phyloP scores from a whole-genome alignment of 2,113 vertebrate genomes.

The Hymenochirus boettgeri region DNA sequence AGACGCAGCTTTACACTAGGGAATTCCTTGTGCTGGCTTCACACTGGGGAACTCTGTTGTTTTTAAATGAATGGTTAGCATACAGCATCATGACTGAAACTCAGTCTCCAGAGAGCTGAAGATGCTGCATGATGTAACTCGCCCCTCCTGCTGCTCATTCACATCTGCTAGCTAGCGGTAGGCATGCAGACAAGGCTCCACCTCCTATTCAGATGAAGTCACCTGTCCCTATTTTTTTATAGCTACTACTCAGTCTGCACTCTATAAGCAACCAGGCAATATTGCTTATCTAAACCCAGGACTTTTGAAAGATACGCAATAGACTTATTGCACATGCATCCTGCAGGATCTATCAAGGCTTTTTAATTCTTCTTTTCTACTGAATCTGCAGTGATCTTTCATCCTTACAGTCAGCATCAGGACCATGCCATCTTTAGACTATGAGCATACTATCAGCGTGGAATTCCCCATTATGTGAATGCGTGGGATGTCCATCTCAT shows the following conservation, averaged over 20 bases:
- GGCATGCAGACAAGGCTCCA: slow-evolving; percentile 51
- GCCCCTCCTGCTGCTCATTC: slow-evolving; percentile 56
- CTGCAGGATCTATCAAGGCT: neutral
- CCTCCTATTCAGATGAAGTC: slow-evolving; percentile 59
- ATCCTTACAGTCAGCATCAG: slow-evolving; percentile 14
- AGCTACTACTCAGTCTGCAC: slow-evolving; percentile 37
- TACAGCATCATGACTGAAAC: slow-evolving; percentile 26
- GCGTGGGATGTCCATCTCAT: slow-evolving; percentile 2
- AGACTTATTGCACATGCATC: neutral
- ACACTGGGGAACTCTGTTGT: slow-evolving; percentile 6
- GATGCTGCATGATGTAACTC: slow-evolving; percentile 75
- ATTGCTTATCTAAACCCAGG: neutral
- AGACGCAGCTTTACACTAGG: slow-evolving; percentile 10
- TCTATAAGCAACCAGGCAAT: slow-evolving; percentile 42
- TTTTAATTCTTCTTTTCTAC: neutral
- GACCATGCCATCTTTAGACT: neutral
- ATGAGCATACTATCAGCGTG: slow-evolving; percentile 9
- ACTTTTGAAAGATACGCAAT: neutral
- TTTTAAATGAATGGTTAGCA: slow-evolving; percentile 37
- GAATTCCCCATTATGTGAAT: slow-evolving; percentile 6
- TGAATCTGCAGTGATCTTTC: slow-evolving; percentile 7
- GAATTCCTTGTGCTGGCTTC: slow-evolving; percentile 28
- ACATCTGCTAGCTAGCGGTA: slow-evolving; percentile 57
- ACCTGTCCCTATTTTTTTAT: slow-evolving; percentile 40
- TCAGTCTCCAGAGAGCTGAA: slow-evolving; percentile 49